These are phyloP conservation scores for Tyrophagus putrescentiae DNA, from an alignment of 1,140 invertebrate genomes.

Conservation along the genomic window DNA sequence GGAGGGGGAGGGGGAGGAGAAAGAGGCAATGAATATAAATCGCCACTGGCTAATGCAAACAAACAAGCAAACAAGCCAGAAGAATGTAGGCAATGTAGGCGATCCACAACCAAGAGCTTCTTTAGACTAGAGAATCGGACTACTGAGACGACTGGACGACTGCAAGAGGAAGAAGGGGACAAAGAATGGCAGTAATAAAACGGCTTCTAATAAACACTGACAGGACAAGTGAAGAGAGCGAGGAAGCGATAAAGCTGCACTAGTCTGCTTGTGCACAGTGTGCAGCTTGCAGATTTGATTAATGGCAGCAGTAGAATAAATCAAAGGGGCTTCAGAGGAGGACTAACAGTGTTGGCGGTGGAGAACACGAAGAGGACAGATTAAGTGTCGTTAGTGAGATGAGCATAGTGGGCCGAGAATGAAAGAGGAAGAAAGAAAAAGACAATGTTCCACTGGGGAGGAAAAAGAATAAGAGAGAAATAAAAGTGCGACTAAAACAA, in stretches of 20 bases:
- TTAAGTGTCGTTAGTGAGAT: not conserved
- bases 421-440: not conserved
- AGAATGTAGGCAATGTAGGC: no score
- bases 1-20: no score
- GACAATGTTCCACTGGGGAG: no score
- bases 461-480: no score
- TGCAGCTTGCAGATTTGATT: slow-evolving; percentile 1
- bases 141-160: not conserved
- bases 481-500: no score
- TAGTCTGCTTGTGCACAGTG: no score
- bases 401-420: not conserved
- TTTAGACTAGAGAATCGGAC: no score
- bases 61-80: no score
- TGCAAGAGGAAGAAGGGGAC: not conserved
- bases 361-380: not conserved
- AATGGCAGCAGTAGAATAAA: slow-evolving; percentile 1
- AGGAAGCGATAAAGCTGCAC: not conserved
- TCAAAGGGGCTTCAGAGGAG: not conserved
- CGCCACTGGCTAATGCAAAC: no score
- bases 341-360: not conserved
- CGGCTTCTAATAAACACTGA: not conserved
- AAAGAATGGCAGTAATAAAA: not conserved
- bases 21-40: no score
- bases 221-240: not conserved
- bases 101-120: no score